Percentiles rank a stretch among this genome's conserved stretches.
Conservation (phyloP, 2,888 invertebrate species). For the Dasypogon diadema region DNA sequence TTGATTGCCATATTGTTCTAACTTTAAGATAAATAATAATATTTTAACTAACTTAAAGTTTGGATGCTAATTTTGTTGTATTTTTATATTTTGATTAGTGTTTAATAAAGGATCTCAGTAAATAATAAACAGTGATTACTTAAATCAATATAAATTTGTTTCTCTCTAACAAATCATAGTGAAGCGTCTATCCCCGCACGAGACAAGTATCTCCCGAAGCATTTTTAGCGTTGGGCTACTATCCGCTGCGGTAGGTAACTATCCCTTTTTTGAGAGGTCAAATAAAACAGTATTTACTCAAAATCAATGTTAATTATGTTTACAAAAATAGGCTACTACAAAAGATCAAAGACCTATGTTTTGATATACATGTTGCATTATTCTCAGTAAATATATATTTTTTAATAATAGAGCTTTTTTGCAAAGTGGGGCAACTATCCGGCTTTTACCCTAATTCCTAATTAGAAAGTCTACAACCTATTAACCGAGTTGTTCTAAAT, state of each 20-base stretch:
- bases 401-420: too few species aligned
- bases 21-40: not conserved
- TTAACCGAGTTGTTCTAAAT: too few species aligned
- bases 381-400: too few species aligned
- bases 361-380: too few species aligned
- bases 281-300: not conserved
- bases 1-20: not conserved
- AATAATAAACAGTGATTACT: not conserved
- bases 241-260: not conserved
- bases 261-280: not conserved
- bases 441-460: too few species aligned
- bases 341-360: too few species aligned
- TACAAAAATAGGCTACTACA: too few species aligned
- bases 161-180: not conserved
- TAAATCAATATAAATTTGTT: not conserved
- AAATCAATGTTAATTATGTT: too few species aligned
- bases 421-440: too few species aligned
- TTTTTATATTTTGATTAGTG: not conserved
- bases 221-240: not conserved
- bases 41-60: too few species aligned
- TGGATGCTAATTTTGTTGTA: slow-evolving; percentile 4
- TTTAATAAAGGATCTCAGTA: not conserved
- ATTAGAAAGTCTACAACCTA: too few species aligned
- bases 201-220: not conserved
- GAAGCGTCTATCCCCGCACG: not conserved